Base-by-base conservation (phyloP, 2,888 invertebrate genomes). In the Drosophila longiperda region DNA sequence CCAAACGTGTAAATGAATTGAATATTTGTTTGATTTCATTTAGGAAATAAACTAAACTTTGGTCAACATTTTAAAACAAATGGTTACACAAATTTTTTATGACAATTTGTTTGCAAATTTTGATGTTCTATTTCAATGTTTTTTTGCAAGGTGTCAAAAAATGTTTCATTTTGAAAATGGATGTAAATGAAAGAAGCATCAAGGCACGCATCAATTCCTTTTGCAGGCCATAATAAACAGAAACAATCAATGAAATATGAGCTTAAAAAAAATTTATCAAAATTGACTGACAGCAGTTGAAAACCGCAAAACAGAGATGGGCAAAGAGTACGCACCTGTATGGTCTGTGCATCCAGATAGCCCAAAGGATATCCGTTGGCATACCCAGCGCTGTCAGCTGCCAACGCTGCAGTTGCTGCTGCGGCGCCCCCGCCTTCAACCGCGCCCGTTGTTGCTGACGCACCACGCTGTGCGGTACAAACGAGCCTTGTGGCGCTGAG, bases 401-500 rank as follows among this genome's bases (percentile, higher is more conserved):
- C 78, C 45, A 20, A 20, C n/a, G 59, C 66, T 54, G 50, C 66
- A 29, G 52, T 77, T 17, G 54, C 64, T 53, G 54, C 66, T 17
- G 42, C 15, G 1, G 11, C 53, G 50, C 26, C n/a, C n/a, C 15
- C 53, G 5, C 26, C 62, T 1, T 49, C 38, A 29, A 50, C 73
- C 3, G 26, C 58, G 6, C 50, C 65, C 6, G 42, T 36, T 50
- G 52, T 61, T 6, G 42, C n/a, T 38, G 34, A 59, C 32, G n/a
- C 82, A 59, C 90, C 91, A 77, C 91, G 89, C 71, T 92, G 92
- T 72, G 92, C 92, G 73, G 92, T 91, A 77, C 90, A 92, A 76
- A 92, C 91, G 76, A 92, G 91, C 79, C 92, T 90, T 69, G 91
- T 91, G 80, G 91, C 91, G 79, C 92, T 92, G 75, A 93, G 90